Evolutionary conservation across 2,797 vertebrate species (phyloP).

Genomic region (Dendrocincla fuliginosa): DNA sequence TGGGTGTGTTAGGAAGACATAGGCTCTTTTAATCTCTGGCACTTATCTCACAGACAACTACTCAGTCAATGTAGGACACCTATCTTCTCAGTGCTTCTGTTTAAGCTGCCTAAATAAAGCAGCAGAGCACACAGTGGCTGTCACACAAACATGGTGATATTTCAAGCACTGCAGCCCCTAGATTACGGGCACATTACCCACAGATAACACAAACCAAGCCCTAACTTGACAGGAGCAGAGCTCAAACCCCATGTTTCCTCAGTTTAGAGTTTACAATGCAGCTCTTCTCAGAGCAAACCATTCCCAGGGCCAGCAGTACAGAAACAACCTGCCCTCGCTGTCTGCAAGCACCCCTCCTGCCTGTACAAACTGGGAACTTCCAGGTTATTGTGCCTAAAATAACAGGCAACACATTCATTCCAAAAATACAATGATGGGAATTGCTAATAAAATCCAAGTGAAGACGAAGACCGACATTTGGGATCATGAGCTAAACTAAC

Average conservation of each 20-base stretch:
- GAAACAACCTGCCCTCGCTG: rapidly evolving
- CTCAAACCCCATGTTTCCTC: not conserved
- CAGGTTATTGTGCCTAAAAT: not conserved
- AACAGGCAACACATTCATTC: not conserved
- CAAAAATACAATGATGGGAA: not conserved
- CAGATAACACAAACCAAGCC: not conserved
- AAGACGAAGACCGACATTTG: not conserved
- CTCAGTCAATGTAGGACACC: not conserved
- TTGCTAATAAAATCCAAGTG: not conserved
- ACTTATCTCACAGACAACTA: not conserved
- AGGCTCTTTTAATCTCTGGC: not conserved
- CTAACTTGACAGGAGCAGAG: not conserved
- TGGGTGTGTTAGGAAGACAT: not conserved
- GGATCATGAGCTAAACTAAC: not conserved
- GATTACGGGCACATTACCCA: not conserved
- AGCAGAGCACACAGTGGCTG: not conserved
- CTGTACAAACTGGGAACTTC: rapidly evolving
- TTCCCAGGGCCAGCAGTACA: not conserved
- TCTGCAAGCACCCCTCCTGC: not conserved
- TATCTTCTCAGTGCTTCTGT: not conserved
- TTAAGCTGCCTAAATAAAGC: slow-evolving; percentile 46
- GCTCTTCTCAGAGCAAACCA: not conserved
- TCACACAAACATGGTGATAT: not conserved
- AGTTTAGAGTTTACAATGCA: not conserved
- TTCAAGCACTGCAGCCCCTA: not conserved